Evolutionary conservation across 2,888 invertebrate species (phyloP), one percentile per base, ranked within the genome.

Genomic region (Apoda limacodes): DNA sequence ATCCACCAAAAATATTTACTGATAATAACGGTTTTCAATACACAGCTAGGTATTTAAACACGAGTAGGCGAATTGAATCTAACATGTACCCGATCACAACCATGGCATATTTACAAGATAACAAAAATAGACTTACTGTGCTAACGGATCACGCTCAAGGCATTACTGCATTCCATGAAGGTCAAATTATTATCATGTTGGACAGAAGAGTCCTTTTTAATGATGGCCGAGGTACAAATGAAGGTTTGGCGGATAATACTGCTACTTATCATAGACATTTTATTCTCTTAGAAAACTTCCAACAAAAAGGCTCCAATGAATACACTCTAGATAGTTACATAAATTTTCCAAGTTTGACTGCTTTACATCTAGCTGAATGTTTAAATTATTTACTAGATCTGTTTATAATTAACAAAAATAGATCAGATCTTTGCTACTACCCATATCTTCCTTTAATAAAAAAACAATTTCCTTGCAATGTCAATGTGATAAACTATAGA

Each of bases 21-120:
- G 98, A 98, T 66, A 86, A 92, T 39, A 97, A 95, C 60, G 96
- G 97, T 4, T 95, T 95, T 57, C 92, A 93, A 59, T 92, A 91
- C 75, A 90, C 92, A 31, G 84, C 86, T 47, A 82, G 92, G 13
- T 72, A 86, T 5, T 88, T 92, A 55, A 88, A 93, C 21, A 87
- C 89, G 33, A 83, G 88, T 34, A 88, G 92, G 42, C 89, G 90
- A 1, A 85, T 94, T 27, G 97, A 98, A 66, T 97, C 95, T 1
- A 98, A 98, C 64, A 92, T 95, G 60, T 98, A 93, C 61, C 98
- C 98, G 0, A 90, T 96, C 45, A 95, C 98, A 1, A 89, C 90
- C 6, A 89, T 90, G 82, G 88, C 91, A 2, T 95, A 86, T 58
- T 87, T 95, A 41, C 90, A 95, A 63, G 95, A 95, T 51, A 65